A percentile compares a stretch with the other conserved stretches of the same genome.
Evolutionary conservation across 2,113 vertebrate genomes (phyloP).

Genomic region (Taurulus bubalis): DNA sequence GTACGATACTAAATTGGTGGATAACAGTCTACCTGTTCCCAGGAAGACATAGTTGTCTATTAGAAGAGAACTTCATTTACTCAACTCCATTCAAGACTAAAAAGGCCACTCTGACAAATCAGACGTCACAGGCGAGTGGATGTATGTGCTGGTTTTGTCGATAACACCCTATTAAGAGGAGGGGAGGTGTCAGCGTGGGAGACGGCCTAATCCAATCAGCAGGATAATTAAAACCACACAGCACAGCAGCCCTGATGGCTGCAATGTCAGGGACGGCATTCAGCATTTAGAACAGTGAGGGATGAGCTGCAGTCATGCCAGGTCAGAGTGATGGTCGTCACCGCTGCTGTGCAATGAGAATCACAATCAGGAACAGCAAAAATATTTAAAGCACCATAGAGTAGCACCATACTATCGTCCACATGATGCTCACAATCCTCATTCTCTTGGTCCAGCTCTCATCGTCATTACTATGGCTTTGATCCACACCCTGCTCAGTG

Average conservation of each 20-base stretch:
- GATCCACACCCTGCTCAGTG: conserved; percentile 12
- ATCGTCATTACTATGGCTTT: conserved; percentile 18
- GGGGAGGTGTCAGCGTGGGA: conserved; percentile 65
- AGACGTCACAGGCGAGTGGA: conserved; percentile 53
- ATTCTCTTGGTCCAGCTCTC: background rate
- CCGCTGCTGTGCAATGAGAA: conserved; percentile 36
- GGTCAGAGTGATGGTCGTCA: conserved; percentile 9
- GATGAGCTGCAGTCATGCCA: conserved; percentile 30
- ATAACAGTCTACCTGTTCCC: conserved; percentile 11
- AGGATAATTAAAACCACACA: conserved; percentile 75
- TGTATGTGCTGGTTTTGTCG: conserved; percentile 56
- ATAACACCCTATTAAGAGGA: conserved; percentile 66
- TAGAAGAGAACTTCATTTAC: conserved; percentile 36
- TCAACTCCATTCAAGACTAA: conserved; percentile 34
- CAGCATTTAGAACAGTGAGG: conserved; percentile 52
- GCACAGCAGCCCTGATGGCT: conserved; percentile 70
- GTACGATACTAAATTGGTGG: background rate
- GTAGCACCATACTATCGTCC: background rate
- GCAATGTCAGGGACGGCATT: conserved; percentile 52
- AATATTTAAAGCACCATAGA: conserved; percentile 11
- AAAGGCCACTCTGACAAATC: conserved; percentile 49
- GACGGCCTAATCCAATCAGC: conserved; percentile 69
- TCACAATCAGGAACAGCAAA: background rate
- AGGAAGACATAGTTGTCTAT: conserved; percentile 6
- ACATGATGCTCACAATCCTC: conserved; percentile 8